Evolutionary conservation across 2,113 vertebrate species (phyloP).

Genomic region (Rhynchomys soricoides): DNA sequence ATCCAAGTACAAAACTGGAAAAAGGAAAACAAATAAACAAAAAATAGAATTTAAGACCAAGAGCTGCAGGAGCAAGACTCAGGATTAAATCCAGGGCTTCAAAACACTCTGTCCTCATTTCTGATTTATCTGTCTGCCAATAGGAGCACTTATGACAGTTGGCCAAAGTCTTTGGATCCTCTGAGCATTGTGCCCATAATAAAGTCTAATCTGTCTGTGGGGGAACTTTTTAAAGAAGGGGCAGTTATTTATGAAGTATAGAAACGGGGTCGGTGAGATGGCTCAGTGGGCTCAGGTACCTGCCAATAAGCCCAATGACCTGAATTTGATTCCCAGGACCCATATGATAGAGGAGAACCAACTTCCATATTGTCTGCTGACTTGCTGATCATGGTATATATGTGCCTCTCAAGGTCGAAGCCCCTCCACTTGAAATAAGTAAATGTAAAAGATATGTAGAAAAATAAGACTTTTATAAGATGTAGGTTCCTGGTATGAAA

Average conservation of each 20-base stretch:
- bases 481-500: background rate
- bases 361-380: background rate
- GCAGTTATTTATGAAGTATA: background rate
- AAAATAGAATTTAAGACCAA: constrained; percentile 28
- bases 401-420: background rate
- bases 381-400: background rate
- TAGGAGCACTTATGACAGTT: background rate
- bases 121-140: background rate
- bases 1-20: background rate
- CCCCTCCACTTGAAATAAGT: no score
- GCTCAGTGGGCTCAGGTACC: background rate
- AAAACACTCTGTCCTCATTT: background rate
- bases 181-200: background rate
- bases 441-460: background rate
- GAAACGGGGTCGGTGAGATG: background rate
- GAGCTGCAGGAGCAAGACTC: background rate
- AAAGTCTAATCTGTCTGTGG: background rate
- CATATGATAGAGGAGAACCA: background rate
- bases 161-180: background rate
- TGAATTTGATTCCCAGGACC: background rate
- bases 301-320: background rate
- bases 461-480: background rate
- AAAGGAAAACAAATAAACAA: background rate
- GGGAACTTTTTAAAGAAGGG: background rate
- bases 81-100: background rate